These are phyloP conservation scores for Stigmatopora argus DNA, from an alignment of 2,113 vertebrate species.

Conservation along the genomic window DNA sequence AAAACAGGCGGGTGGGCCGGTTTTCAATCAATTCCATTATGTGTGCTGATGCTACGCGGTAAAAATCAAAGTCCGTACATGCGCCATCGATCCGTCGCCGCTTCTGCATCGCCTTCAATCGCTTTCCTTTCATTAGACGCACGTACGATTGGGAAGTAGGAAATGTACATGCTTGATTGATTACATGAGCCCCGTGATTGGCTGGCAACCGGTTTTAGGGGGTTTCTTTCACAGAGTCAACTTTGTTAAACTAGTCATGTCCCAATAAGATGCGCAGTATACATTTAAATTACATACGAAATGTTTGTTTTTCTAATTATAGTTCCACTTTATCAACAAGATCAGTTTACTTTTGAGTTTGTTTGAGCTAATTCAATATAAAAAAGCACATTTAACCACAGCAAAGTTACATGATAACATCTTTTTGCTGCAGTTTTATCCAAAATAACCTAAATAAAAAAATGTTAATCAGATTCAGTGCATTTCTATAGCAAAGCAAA, in stretches of 20 bases:
- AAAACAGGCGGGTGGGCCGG: constrained; percentile 33
- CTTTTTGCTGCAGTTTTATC: not conserved
- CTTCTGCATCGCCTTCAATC: not conserved
- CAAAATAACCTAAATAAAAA: not conserved
- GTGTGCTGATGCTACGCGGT: constrained; percentile 49
- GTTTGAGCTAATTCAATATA: no score
- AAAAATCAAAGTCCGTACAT: constrained; percentile 32
- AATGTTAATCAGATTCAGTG: not conserved
- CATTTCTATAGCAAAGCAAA: not conserved
- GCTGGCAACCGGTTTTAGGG: no score
- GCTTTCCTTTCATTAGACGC: not conserved
- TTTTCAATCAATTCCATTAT: constrained; percentile 68
- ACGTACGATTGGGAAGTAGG: not conserved
- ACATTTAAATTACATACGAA: no score
- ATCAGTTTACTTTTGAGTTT: no score
- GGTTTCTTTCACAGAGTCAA: no score
- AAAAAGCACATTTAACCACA: not conserved
- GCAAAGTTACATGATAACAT: not conserved
- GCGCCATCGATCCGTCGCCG: constrained; percentile 18
- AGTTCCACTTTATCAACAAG: no score
- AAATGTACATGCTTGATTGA: not conserved
- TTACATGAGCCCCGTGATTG: not conserved
- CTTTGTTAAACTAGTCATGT: no score
- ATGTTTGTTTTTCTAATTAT: no score
- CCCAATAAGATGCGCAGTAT: no score